A percentile compares a stretch with the other conserved stretches of the same genome.
These are phyloP conservation scores for Campaea margaritaria DNA, from an alignment of 2,888 invertebrate genomes.

Conservation along the genomic window DNA sequence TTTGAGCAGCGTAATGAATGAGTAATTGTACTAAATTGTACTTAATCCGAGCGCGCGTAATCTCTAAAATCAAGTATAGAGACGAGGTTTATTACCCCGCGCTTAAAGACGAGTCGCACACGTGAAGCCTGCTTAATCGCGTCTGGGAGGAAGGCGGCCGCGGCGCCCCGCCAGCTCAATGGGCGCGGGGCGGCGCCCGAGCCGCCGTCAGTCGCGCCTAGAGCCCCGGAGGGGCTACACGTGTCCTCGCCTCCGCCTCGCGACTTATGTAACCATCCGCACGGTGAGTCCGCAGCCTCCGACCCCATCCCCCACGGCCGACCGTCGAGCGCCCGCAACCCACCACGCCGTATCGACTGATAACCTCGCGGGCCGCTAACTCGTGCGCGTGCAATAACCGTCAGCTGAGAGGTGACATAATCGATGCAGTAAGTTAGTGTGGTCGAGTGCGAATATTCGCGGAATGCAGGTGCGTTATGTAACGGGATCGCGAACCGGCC, in stretches of 20 bases:
- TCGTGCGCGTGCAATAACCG: constrained; percentile 48
- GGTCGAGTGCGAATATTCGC: constrained; percentile 63
- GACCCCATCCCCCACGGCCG: constrained; percentile 68
- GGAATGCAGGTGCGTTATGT: constrained; percentile 76
- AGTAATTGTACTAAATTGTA: constrained; percentile 46
- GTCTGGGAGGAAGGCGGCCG: constrained; percentile 70
- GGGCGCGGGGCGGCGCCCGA: constrained; percentile 80
- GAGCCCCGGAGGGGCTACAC: constrained; percentile 79
- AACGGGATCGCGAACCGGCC: constrained; percentile 60
- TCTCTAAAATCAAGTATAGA: constrained; percentile 64
- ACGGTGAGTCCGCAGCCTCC: constrained; percentile 82
- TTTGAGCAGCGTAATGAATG: constrained; percentile 26
- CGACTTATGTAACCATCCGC: constrained; percentile 83
- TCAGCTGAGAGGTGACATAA: constrained; percentile 82
- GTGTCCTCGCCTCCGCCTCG: constrained; percentile 74
- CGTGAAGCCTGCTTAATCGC: constrained; percentile 77
- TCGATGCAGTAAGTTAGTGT: constrained; percentile 82
- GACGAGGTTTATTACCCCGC: constrained; percentile 72
- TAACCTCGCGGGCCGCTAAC: constrained; percentile 44
- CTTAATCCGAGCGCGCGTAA: constrained; percentile 52
- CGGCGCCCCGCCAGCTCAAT: constrained; percentile 66
- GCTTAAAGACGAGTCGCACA: constrained; percentile 62
- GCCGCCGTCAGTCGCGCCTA: constrained; percentile 76
- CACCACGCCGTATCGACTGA: constrained; percentile 59
- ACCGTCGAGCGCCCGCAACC: constrained; percentile 43